phyloP scores from a whole-genome alignment of 2,113 vertebrate species.

The Ptyas mucosa region DNA sequence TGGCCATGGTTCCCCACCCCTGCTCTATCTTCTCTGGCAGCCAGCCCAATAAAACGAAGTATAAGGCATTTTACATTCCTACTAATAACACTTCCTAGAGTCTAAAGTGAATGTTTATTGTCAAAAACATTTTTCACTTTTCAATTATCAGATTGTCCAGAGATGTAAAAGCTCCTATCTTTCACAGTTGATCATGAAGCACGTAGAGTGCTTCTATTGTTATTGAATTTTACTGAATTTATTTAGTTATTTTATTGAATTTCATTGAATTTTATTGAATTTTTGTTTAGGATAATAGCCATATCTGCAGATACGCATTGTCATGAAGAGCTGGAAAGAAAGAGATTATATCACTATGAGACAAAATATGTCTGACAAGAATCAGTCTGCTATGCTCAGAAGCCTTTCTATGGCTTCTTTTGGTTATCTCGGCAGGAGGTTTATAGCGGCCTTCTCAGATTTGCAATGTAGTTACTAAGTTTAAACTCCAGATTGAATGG shows the following conservation, averaged over 20 bases:
- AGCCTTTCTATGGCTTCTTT: not conserved
- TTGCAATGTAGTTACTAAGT: not conserved
- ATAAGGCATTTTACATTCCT: not conserved
- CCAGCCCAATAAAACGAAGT: not conserved
- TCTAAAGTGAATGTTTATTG: not conserved
- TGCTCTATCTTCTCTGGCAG: rapidly evolving
- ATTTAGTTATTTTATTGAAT: not conserved
- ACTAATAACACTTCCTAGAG: not conserved
- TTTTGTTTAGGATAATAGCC: rapidly evolving
- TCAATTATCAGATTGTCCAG: rapidly evolving
- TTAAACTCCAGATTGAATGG: not conserved
- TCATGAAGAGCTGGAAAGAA: not conserved
- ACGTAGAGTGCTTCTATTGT: not conserved
- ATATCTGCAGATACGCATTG: not conserved
- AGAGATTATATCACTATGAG: rapidly evolving
- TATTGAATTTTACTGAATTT: not conserved
- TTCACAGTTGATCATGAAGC: not conserved
- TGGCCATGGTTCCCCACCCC: not conserved
- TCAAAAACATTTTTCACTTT: not conserved
- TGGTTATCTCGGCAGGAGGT: not conserved
- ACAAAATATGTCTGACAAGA: not conserved
- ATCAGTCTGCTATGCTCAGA: not conserved
- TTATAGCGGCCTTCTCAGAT: not conserved
- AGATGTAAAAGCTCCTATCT: not conserved
- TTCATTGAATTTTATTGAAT: not conserved